phyloP scores from a whole-genome alignment of 2,797 vertebrate genomes.

The Monodelphis domestica region DNA sequence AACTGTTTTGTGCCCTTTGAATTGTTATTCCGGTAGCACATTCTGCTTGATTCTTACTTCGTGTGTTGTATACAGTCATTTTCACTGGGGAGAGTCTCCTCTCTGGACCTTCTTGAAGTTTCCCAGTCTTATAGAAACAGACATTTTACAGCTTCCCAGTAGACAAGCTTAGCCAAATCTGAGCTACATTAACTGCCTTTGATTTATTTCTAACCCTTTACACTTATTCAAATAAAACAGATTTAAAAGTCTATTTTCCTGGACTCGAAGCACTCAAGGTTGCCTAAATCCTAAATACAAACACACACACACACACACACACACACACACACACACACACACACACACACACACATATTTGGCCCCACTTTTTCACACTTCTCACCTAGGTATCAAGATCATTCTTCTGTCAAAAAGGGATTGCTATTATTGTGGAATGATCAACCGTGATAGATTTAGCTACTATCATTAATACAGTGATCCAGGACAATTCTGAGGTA shows the following conservation, averaged over 20 bases:
- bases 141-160: conserved; percentile 18
- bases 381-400: conserved; percentile 13
- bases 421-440: too few species aligned
- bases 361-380: conserved; percentile 8
- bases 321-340: too few species aligned
- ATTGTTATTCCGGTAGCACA: conserved; percentile 60
- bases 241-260: conserved; percentile 71
- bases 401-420: conserved; percentile 61
- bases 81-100: conserved; percentile 45
- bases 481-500: too few species aligned
- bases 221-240: conserved; percentile 74
- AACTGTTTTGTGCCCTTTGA: conserved; percentile 64
- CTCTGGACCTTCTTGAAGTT: not conserved
- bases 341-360: conserved; percentile 43
- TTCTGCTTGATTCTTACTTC: conserved; percentile 59
- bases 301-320: too few species aligned
- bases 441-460: too few species aligned
- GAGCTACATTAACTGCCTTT: conserved; percentile 51
- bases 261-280: conserved; percentile 58
- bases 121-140: conserved; percentile 58
- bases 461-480: too few species aligned
- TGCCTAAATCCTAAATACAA: conserved; percentile 46
- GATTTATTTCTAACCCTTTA: conserved; percentile 52
- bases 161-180: conserved; percentile 55
- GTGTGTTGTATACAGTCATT: conserved; percentile 48